phyloP scores from a whole-genome alignment of 2,113 vertebrate genomes.

The Onychostruthus taczanowskii region DNA sequence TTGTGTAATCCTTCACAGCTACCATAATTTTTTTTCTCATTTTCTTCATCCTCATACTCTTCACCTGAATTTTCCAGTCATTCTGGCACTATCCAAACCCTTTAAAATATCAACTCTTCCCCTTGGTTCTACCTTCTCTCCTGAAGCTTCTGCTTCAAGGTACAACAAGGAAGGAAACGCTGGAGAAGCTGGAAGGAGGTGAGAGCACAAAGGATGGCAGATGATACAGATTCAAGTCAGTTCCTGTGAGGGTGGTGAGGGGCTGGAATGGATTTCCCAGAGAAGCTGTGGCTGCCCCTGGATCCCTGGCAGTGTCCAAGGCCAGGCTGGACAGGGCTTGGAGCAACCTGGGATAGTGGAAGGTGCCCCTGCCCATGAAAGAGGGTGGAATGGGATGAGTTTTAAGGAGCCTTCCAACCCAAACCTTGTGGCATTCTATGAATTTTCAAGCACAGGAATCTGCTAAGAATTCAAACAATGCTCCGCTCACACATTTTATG shows the following conservation, averaged over 20 bases:
- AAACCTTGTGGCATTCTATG: neutral
- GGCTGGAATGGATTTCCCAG: neutral
- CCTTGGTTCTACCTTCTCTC: neutral
- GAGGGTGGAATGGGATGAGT: neutral
- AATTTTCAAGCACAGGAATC: neutral
- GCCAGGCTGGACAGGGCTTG: accelerated
- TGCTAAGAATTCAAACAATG: neutral
- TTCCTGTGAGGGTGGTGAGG: neutral
- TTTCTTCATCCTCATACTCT: neutral
- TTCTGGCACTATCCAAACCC: neutral
- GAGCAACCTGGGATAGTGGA: neutral
- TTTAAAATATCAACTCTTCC: neutral
- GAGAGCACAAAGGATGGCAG: neutral
- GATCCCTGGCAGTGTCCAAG: neutral
- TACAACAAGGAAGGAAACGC: neutral
- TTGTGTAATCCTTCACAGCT: neutral
- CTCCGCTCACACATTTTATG: neutral
- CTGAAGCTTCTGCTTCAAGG: neutral
- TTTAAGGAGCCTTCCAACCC: neutral
- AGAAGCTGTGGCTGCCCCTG: neutral
- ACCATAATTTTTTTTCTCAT: neutral
- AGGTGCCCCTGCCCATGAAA: neutral
- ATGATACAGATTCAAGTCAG: neutral
- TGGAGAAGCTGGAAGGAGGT: neutral
- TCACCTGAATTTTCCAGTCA: neutral